Evolutionary conservation across 2,113 vertebrate species (phyloP), one percentile per base, ranked within the genome.

Genomic region (Tinamus guttatus): DNA sequence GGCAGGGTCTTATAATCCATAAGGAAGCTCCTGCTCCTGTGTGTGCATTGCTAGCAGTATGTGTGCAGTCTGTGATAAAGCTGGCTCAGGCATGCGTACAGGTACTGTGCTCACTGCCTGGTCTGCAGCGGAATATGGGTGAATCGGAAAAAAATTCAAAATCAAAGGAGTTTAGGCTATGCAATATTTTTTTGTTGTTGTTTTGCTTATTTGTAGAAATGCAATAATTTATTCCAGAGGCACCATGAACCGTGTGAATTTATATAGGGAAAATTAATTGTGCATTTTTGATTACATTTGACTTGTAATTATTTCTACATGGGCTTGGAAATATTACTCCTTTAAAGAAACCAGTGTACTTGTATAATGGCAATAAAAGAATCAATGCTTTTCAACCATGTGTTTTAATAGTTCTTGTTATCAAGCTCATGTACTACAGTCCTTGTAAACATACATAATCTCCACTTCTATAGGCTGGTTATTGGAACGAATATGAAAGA

Each of bases 401-500:
- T 2, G 6, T 63, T 94, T 81, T 84, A 60, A 59, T 27, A n/a
- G n/a, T 68, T 94, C 28, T 38, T 75, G 32, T 79, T 56, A 27
- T 34, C 10, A 69, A 87, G 58, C 75, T 77, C 41, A 51, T 34
- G 32, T 27, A 25, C 25, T 76, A 49, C 13, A 73, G 56, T 86
- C 76, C 79, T 80, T 88, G 68, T 88, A 86, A 97, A 24, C 49
- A 49, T 49, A 11, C 19, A 49, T 74, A 97, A 94, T 98, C 97
- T 97, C 96, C 30, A 87, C 97, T 97, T 98, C 98, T 97, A n/a
- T 98, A 99, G 99, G 99, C 99, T 94, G 99, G 99, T 88, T 99
- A 99, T 97, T 99, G 99, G 99, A 99, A 99, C 85, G 99, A 99
- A 93, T 99, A 99, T 97, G 98, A 99, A 87, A 98, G 99, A 93